Evolutionary conservation across 2,888 invertebrate genomes (phyloP).

Genomic region (Lamellibrachia columna): DNA sequence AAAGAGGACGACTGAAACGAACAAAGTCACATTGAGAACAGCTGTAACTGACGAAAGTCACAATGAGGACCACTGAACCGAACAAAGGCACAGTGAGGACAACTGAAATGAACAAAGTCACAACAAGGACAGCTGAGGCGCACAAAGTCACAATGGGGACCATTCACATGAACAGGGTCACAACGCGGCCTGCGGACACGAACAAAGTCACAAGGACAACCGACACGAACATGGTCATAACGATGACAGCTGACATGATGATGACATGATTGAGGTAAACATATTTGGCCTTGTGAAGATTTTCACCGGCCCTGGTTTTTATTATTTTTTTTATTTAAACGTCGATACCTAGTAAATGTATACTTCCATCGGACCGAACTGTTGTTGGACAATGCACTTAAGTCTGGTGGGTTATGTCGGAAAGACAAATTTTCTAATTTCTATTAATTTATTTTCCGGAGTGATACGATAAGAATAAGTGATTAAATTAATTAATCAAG

Average conservation of each 20-base stretch:
- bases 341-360: not conserved
- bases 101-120: not conserved
- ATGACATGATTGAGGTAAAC: not conserved
- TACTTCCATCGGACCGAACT: not conserved
- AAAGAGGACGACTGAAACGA: not conserved
- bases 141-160: not conserved
- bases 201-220: not conserved
- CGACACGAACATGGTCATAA: no score
- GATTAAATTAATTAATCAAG: not conserved
- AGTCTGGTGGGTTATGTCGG: not conserved
- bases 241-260: no score
- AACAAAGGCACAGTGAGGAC: not conserved
- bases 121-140: not conserved
- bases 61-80: not conserved
- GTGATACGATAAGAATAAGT: not conserved
- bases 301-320: not conserved
- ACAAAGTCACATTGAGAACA: not conserved
- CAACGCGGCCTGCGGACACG: not conserved
- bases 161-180: not conserved
- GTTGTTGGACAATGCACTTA: not conserved
- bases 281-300: not conserved
- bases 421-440: not conserved
- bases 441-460: not conserved
- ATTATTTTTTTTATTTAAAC: not conserved
- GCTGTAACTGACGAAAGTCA: not conserved